Evolutionary conservation across 2,888 invertebrate species (phyloP).

Genomic region (Galerucella pusilla): DNA sequence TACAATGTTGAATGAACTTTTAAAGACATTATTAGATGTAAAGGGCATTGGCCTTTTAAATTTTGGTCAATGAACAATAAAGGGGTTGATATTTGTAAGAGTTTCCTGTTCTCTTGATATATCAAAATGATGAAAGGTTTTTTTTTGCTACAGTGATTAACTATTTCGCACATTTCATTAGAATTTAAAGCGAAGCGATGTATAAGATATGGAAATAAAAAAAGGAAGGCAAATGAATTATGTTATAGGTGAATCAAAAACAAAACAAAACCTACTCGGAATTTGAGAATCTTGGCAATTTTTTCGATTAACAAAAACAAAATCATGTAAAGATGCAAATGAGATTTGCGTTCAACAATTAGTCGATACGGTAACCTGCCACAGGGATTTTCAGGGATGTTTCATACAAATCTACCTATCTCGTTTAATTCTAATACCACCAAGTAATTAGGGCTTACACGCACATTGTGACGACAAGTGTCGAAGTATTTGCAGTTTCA

Average conservation of each 20-base stretch:
- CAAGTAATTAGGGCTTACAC: background rate
- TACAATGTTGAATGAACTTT: background rate
- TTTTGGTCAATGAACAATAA: background rate
- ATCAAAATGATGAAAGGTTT: too few species aligned
- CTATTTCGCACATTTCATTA: too few species aligned
- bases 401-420: background rate
- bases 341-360: background rate
- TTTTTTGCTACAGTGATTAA: too few species aligned
- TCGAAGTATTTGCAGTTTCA: background rate
- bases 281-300: too few species aligned
- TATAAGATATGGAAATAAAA: too few species aligned
- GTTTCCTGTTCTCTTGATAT: background rate
- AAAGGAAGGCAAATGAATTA: too few species aligned
- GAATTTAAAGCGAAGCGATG: too few species aligned
- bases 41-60: background rate
- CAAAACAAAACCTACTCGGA: too few species aligned
- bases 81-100: background rate
- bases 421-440: background rate
- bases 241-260: too few species aligned
- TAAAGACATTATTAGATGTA: background rate
- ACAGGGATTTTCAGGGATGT: background rate
- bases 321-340: background rate
- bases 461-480: background rate
- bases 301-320: too few species aligned
- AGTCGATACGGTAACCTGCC: background rate